Conservation (phyloP, 1,140 invertebrate species). For the Ridgeia piscesae region DNA sequence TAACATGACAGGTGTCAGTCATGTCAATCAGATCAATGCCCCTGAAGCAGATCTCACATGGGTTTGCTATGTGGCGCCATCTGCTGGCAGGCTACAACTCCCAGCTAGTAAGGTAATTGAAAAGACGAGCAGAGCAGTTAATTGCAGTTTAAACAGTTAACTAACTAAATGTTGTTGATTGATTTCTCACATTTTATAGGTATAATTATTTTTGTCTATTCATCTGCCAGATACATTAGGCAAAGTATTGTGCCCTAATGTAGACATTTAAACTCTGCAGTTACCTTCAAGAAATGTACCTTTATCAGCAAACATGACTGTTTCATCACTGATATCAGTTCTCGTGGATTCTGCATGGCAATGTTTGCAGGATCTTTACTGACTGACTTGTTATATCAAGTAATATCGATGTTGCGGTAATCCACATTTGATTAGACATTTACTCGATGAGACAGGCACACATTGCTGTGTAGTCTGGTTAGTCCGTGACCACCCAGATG, state of each 20-base stretch:
- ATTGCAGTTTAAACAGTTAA: background rate
- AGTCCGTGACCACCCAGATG: background rate
- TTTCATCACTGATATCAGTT: background rate
- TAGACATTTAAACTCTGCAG: background rate
- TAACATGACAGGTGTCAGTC: background rate
- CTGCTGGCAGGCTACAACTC: background rate
- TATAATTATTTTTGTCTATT: background rate
- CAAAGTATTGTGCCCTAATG: background rate
- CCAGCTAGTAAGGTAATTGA: background rate
- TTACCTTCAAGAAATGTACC: background rate
- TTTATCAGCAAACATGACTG: background rate
- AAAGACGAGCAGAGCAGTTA: background rate
- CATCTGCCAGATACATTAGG: too few relatives aligned
- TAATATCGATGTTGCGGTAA: background rate
- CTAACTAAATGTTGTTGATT: background rate
- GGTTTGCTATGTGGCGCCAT: background rate
- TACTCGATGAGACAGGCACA: background rate
- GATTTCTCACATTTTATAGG: background rate
- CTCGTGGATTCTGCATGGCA: background rate
- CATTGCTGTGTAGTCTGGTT: background rate
- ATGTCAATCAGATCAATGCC: background rate
- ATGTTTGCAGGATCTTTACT: background rate
- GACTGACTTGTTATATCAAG: background rate
- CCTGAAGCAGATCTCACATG: background rate
- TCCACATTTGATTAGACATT: background rate